These are phyloP conservation scores for Cremastinae sp. DNA, from an alignment of 2,888 invertebrate species.

Conservation along the genomic window DNA sequence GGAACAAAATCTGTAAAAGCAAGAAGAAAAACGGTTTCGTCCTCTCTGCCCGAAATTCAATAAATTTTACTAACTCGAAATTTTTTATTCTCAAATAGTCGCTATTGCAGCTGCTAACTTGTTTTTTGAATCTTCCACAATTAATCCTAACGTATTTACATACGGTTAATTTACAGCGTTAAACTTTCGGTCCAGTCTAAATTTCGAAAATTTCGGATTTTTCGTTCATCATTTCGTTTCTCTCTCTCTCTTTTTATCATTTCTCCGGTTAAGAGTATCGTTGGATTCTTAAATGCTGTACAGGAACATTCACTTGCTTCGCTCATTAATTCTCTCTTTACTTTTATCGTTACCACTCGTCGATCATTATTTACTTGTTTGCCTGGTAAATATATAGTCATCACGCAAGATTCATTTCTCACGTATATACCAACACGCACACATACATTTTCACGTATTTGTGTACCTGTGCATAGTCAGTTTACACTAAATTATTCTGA, in stretches of 20 bases:
- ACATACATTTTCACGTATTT: too few relatives aligned
- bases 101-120: conserved; percentile 39
- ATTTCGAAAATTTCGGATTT: conserved; percentile 52
- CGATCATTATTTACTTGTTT: conserved; percentile 63
- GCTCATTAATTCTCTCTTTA: conserved; percentile 63
- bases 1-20: conserved; percentile 28
- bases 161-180: conserved; percentile 75
- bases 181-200: conserved; percentile 69
- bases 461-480: conserved; percentile 13
- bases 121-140: conserved; percentile 50
- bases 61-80: background rate
- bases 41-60: conserved; percentile 12
- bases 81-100: conserved; percentile 3
- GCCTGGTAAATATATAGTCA: conserved; percentile 68
- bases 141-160: conserved; percentile 72
- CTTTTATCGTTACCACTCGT: conserved; percentile 61
- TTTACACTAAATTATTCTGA: conserved; percentile 60
- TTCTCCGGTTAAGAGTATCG: conserved; percentile 72
- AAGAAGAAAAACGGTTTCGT: conserved; percentile 11
- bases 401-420: conserved; percentile 71
- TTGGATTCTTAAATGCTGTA: conserved; percentile 80
- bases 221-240: conserved; percentile 51
- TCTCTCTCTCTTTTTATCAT: conserved; percentile 33
- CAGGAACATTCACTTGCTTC: conserved; percentile 79
- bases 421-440: conserved; percentile 63